phyloP scores from a whole-genome alignment of 2,113 vertebrate genomes.

The Podarcis raffonei region DNA sequence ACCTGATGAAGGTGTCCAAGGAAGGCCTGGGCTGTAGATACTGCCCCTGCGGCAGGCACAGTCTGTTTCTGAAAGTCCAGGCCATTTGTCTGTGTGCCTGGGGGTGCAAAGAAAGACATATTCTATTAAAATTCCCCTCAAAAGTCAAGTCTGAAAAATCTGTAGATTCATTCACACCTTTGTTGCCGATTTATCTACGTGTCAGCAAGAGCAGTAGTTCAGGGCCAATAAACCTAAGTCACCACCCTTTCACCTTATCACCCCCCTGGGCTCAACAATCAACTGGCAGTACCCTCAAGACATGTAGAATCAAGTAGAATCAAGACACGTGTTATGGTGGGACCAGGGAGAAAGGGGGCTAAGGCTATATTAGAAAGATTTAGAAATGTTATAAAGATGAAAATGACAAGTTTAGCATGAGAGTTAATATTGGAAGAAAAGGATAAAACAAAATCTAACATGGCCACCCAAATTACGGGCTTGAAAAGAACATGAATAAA shows the following conservation, averaged over 20 bases:
- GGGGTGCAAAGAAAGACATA: slow-evolving; percentile 46
- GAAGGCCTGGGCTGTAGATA: slow-evolving; percentile 97
- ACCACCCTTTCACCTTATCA: background rate
- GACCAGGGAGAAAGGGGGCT: background rate
- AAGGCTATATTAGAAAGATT: no score
- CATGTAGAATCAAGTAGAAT: no score
- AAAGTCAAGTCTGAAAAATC: background rate
- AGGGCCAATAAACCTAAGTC: background rate
- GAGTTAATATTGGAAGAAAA: background rate
- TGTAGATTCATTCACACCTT: background rate
- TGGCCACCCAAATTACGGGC: background rate
- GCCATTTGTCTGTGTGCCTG: slow-evolving; percentile 96
- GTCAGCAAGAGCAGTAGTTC: background rate
- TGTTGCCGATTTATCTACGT: background rate
- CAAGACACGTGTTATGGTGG: background rate
- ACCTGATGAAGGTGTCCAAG: slow-evolving; percentile 96
- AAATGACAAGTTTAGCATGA: background rate
- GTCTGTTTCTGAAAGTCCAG: slow-evolving; percentile 98
- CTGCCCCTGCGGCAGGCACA: slow-evolving; percentile 88
- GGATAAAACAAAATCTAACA: background rate
- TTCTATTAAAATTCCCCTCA: slow-evolving; percentile 12
- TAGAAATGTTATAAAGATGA: background rate
- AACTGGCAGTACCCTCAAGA: background rate
- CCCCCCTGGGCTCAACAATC: background rate
- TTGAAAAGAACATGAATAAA: background rate